phyloP scores from a whole-genome alignment of 2,888 invertebrate genomes.

The Hirtodrosophila alboralis region DNA sequence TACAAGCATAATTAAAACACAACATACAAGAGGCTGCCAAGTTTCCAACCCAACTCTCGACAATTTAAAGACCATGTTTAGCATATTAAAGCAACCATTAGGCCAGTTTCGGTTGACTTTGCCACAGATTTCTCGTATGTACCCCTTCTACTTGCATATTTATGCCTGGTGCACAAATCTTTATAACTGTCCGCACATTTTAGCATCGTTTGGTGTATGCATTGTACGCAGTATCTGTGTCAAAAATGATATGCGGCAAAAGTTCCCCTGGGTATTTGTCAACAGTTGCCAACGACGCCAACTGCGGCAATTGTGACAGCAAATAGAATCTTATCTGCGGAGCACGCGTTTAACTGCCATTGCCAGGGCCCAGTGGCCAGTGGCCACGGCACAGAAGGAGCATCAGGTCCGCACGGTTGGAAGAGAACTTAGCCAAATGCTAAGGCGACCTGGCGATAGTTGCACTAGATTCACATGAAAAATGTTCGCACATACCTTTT shows the following conservation, averaged over 20 bases:
- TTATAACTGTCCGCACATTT: constrained; percentile 60
- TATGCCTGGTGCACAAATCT: constrained; percentile 50
- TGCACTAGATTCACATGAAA: constrained; percentile 59
- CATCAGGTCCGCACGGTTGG: neutral
- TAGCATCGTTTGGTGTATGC: constrained; percentile 29
- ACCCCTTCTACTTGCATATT: too few species aligned
- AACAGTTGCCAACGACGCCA: constrained; percentile 49
- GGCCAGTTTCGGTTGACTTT: neutral
- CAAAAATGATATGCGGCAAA: constrained; percentile 41
- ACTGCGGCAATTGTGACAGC: constrained; percentile 50
- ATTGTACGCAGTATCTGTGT: constrained; percentile 33
- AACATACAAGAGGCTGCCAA: constrained; percentile 19
- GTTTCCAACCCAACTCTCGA: neutral
- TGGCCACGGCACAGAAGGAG: too few species aligned
- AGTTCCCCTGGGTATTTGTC: constrained; percentile 68
- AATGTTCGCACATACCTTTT: constrained; percentile 70
- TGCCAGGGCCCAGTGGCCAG: constrained; percentile 32
- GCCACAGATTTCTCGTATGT: too few species aligned
- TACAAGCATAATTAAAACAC: constrained; percentile 30
- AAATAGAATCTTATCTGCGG: constrained; percentile 71
- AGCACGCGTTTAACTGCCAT: constrained; percentile 57
- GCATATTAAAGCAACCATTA: constrained; percentile 27
- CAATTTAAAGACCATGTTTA: constrained; percentile 12
- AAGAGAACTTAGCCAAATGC: constrained; percentile 34
- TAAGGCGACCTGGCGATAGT: constrained; percentile 31